Evolutionary conservation across 1,140 invertebrate species (phyloP), one percentile per base, ranked within the genome.

Genomic region (Pseudomyrmex cubaensis): DNA sequence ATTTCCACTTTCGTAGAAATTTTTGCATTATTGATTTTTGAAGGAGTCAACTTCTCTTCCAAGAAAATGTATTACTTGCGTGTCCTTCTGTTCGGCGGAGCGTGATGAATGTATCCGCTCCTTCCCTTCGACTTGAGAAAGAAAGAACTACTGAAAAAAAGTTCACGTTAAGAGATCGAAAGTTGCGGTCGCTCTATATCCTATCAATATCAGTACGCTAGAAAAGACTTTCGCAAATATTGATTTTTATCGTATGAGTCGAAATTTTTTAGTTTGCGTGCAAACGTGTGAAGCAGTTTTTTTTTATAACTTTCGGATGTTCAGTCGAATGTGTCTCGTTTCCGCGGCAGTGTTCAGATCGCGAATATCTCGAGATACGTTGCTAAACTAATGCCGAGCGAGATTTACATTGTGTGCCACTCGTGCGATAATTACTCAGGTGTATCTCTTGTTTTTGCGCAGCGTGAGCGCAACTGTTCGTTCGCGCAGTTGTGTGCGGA

Each of bases 371-470:
- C 35, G 35, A 35, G 5, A 7, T 35, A 35, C 2, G 35, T 4
- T 35, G 35, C 7, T 20, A 7, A 35, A 35, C 9, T 50, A 10
- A 20, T 2, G 9, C 7, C 52, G 35, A 22, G 56, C 44, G 17
- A 57, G 63, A 78, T 48, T 77, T 22, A n/a, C 75, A 17, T 22
- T 1, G 13, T 1, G 63, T 20, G 12, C 5, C 46, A 10, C 46
- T 15, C 35, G 35, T 17, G 1, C n/a, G 46, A 17, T 84, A 85
- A 48, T 86, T 86, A 54, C 35, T 85, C 85, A 86, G 76, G 84
- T 85, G 84, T 57, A 67, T 59, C 52, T 44, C 63, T 69, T 57
- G 67, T 73, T 73, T 67, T 57, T 22, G 61, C 61, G 48, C 22
- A 35, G 46, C 48, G 20, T 2, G n/a, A 57, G 17, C 56, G 57